Evolutionary conservation across 1,140 invertebrate genomes (phyloP).

Genomic region (Neocloeon triangulifer): DNA sequence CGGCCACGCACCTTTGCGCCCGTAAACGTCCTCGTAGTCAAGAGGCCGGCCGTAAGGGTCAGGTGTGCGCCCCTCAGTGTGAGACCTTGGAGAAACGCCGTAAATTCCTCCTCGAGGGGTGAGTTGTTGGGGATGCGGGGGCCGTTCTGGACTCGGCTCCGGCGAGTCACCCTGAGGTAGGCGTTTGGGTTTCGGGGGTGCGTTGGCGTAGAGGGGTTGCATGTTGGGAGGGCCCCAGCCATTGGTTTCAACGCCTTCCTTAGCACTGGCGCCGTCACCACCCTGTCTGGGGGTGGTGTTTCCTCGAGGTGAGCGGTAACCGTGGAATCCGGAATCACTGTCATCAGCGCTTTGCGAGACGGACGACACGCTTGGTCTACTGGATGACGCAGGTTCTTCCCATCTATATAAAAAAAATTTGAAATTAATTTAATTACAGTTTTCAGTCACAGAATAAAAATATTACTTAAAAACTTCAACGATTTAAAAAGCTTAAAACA

Average conservation of each 20-base stretch:
- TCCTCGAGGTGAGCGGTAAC: constrained; percentile 5
- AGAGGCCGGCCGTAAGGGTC: constrained; percentile 56
- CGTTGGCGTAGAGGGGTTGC: constrained; percentile 69
- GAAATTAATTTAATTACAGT: background rate
- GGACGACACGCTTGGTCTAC: constrained; percentile 20
- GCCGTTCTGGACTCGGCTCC: constrained; percentile 20
- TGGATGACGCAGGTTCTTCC: constrained; percentile 15
- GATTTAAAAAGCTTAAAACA: no score
- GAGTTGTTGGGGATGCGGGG: background rate
- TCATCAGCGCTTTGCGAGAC: constrained; percentile 26
- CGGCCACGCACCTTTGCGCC: no score
- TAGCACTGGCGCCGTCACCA: constrained; percentile 8
- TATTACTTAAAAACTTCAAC: no score
- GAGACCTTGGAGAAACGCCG: constrained; percentile 3
- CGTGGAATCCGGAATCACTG: constrained; percentile 16
- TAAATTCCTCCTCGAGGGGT: no score
- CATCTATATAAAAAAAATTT: constrained; percentile 9
- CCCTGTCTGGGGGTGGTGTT: constrained; percentile 11
- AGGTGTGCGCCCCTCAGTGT: constrained; percentile 44
- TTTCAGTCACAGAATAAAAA: no score
- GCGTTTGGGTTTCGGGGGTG: constrained; percentile 62
- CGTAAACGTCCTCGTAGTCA: constrained; percentile 65
- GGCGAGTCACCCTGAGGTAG: constrained; percentile 33
- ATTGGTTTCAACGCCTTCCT: background rate
- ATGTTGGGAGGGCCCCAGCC: background rate